Base-by-base conservation (phyloP, 2,888 invertebrate genomes). In the Sminthurinus aureus region DNA sequence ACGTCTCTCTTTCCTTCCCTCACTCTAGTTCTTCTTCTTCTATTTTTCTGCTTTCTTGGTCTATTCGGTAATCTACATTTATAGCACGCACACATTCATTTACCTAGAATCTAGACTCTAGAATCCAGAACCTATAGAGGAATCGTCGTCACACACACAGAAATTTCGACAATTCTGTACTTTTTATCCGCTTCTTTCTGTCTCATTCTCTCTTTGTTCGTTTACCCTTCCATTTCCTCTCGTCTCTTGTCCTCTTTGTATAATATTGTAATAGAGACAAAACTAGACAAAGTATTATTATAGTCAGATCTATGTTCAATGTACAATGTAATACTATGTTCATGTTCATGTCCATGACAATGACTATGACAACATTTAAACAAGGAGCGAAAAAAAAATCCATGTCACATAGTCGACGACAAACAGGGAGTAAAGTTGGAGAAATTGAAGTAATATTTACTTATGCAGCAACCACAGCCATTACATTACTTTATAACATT, bases 31-130 rank as follows among this genome's bases (percentile, higher is more conserved):
- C 71, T 71, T 13, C 24, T 8, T 71, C 67, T 67, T n/a, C n/a
- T n/a, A n/a, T n/a, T n/a, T n/a, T n/a, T n/a, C n/a, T n/a, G n/a
- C 18, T 67, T 20, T 20, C 66, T 79, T 67, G 26, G 38, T 67
- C 64, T 13, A 79, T 79, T 79, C 79, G 50, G 18, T 20, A 26
- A 69, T 67, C 79, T 69, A 79, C 79, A 79, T 79, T 79, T 79
- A 79, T 79, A 66, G 26, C 24, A 79, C 77, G 24, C 52, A 77
- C 77, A 58, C 24, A 51, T 78, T 78, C 78, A 78, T 78, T 78
- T 78, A 66, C 66, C 66, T 66, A 66, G 26, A 15, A 71, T 22
- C 71, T 13, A 13, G 71, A 8, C 24, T 13, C 8, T 15, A 26
- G 13, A 22, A 6, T 13, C 71, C n/a, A n/a, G n/a, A n/a, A n/a